A percentile compares a stretch with the other conserved stretches of the same genome.
Conservation (phyloP, 2,888 invertebrate genomes). For the Cloeon dipterum region DNA sequence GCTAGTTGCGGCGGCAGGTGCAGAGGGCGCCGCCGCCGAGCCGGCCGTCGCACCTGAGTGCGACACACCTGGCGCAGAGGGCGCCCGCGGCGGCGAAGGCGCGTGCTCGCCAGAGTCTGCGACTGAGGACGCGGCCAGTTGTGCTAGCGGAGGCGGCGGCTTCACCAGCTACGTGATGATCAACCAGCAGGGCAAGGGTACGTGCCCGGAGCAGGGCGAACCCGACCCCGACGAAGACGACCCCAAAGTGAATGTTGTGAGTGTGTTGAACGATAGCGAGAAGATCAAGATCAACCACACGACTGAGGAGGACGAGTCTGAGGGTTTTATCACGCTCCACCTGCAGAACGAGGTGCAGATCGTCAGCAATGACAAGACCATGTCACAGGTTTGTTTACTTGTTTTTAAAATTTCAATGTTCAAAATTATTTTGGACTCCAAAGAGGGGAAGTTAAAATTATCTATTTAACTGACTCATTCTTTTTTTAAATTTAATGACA, state of each 20-base stretch:
- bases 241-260: slow-evolving; percentile 5
- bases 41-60: slow-evolving; percentile 1
- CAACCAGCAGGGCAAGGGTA: slow-evolving; percentile 35
- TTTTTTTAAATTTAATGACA: too few relatives aligned
- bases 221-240: too few relatives aligned
- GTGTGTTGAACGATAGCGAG: slow-evolving; percentile 29
- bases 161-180: slow-evolving; percentile 81
- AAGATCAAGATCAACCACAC: neutral
- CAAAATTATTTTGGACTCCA: too few relatives aligned
- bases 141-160: slow-evolving; percentile 7
- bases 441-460: too few relatives aligned
- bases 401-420: neutral
- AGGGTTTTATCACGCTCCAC: slow-evolving; percentile 13
- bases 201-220: neutral
- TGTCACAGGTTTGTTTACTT: slow-evolving; percentile 45
- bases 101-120: neutral
- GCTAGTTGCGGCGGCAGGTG: slow-evolving; percentile 13
- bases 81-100: neutral
- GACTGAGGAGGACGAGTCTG: slow-evolving; percentile 5
- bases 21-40: slow-evolving; percentile 2
- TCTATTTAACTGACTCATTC: too few relatives aligned
- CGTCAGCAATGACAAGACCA: slow-evolving; percentile 42
- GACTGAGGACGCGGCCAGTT: neutral
- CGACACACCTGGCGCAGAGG: neutral
- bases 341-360: slow-evolving; percentile 31